Evolutionary conservation across 2,113 vertebrate species (phyloP).

Genomic region (Crotalus horridus): DNA sequence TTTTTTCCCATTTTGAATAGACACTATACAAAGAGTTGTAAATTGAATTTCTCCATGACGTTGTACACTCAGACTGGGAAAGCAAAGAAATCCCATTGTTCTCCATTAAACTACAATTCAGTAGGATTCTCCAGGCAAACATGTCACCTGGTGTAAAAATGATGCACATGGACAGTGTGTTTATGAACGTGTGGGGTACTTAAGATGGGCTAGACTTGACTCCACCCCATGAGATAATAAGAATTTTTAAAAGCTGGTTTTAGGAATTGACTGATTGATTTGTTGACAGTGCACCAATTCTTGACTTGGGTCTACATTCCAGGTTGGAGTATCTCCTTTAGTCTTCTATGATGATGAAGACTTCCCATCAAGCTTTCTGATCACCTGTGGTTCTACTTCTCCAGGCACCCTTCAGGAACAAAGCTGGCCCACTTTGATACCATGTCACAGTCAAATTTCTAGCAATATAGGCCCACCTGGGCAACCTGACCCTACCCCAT

Average conservation of each 20-base stretch:
- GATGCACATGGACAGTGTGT: neutral
- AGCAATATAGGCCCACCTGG: constrained; percentile 73
- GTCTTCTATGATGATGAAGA: constrained; percentile 74
- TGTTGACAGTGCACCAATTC: no score
- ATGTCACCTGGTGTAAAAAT: neutral
- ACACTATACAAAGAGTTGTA: neutral
- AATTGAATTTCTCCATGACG: neutral
- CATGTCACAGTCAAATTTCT: constrained; percentile 54
- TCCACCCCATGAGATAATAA: neutral
- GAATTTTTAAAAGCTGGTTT: neutral
- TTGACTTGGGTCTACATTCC: neutral
- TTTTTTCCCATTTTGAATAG: no score
- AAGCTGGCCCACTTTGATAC: constrained; percentile 15
- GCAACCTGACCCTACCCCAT: constrained; percentile 49
- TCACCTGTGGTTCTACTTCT: neutral
- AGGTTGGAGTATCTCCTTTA: constrained; percentile 87
- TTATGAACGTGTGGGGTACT: neutral
- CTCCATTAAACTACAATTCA: neutral
- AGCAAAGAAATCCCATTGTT: neutral
- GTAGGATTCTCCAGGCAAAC: neutral
- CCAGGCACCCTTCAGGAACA: neutral
- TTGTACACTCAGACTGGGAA: neutral
- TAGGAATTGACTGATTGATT: neutral
- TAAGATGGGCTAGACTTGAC: neutral
- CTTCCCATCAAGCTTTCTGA: neutral